Percentiles rank a stretch among this genome's conserved stretches.
These are phyloP conservation scores for Progne subis DNA, from an alignment of 2,113 vertebrate genomes.

Conservation along the genomic window DNA sequence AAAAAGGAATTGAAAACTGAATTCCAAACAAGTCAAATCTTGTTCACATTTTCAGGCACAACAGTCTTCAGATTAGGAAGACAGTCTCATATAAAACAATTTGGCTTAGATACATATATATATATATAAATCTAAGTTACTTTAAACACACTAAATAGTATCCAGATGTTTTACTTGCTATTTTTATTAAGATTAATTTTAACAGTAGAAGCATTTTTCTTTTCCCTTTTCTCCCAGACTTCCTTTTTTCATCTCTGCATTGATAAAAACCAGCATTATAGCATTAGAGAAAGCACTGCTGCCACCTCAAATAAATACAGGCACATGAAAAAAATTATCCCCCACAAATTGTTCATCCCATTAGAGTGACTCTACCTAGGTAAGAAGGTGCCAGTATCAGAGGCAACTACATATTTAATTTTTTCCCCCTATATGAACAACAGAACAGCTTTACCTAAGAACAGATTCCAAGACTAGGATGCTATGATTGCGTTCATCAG, in stretches of 20 bases:
- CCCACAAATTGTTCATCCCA: neutral
- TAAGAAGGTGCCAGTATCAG: neutral
- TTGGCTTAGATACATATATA: neutral
- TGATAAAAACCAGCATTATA: neutral
- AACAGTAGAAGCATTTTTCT: neutral
- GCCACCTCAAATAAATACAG: neutral
- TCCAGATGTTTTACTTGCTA: neutral
- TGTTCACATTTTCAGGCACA: conserved; percentile 33
- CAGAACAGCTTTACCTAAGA: neutral
- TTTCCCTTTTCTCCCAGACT: neutral
- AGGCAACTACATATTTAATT: neutral
- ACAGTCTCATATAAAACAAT: neutral
- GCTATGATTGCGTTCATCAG: neutral
- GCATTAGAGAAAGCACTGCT: neutral
- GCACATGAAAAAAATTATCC: neutral
- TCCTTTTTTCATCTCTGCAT: neutral
- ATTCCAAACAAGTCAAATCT: conserved; percentile 65
- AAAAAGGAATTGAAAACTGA: conserved; percentile 18
- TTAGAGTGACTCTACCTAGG: neutral
- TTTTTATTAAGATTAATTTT: neutral
- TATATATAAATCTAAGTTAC: neutral
- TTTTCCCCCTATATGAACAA: neutral
- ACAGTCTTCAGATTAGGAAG: conserved; percentile 39
- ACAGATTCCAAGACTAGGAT: neutral
- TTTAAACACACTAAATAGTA: neutral